A percentile compares a stretch with the other conserved stretches of the same genome.
These are phyloP conservation scores for Unio pictorum DNA, from an alignment of 2,888 invertebrate species.

Conservation along the genomic window DNA sequence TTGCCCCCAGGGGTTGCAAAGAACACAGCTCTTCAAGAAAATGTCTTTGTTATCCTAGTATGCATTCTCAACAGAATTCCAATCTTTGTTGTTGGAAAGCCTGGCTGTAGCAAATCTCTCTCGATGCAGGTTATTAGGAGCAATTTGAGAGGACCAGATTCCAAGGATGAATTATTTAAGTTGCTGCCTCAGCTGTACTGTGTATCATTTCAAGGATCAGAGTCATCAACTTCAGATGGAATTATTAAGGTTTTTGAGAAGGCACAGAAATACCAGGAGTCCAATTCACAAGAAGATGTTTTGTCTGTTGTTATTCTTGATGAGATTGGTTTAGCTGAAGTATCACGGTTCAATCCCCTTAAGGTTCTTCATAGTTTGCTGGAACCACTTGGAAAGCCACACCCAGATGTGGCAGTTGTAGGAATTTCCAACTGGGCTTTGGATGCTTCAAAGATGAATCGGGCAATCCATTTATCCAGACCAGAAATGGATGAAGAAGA, in stretches of 20 bases:
- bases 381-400: slow-evolving; percentile 41
- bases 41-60: slow-evolving; percentile 52
- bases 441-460: slow-evolving; percentile 62
- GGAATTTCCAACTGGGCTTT: slow-evolving; percentile 58
- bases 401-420: slow-evolving; percentile 53
- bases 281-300: slow-evolving; percentile 32
- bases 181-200: slow-evolving; percentile 42
- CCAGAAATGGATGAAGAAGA: slow-evolving; percentile 52
- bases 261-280: slow-evolving; percentile 42
- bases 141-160: slow-evolving; percentile 50
- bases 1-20: slow-evolving; percentile 45
- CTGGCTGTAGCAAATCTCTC: slow-evolving; percentile 54
- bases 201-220: slow-evolving; percentile 54
- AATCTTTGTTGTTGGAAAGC: slow-evolving; percentile 54
- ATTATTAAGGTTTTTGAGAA: slow-evolving; percentile 55
- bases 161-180: slow-evolving; percentile 42
- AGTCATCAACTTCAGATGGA: slow-evolving; percentile 56
- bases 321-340: slow-evolving; percentile 59
- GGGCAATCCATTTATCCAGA: slow-evolving; percentile 54
- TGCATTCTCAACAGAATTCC: slow-evolving; percentile 50
- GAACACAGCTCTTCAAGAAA: slow-evolving; percentile 49
- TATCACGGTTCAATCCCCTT: slow-evolving; percentile 53
- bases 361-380: slow-evolving; percentile 54
- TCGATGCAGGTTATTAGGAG: slow-evolving; percentile 50
- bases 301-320: slow-evolving; percentile 55